Percentiles rank a stretch among this genome's conserved stretches.
Evolutionary conservation across 2,797 vertebrate species (phyloP).

Genomic region (Brachyalestes nurse): DNA sequence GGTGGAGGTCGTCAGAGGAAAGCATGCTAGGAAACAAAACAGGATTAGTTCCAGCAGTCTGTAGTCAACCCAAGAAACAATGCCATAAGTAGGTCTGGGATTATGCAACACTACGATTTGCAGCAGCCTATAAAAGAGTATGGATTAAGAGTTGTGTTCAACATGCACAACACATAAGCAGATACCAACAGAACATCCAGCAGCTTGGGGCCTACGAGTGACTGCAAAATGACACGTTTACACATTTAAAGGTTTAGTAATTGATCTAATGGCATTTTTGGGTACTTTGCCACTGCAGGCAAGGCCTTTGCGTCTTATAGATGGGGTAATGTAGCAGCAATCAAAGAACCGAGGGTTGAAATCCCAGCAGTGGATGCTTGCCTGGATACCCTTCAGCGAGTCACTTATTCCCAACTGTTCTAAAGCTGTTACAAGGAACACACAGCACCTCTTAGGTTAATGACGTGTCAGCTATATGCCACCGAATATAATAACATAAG

Average conservation of each 20-base stretch:
- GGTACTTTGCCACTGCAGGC: background rate
- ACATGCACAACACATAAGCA: background rate
- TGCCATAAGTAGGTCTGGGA: constrained; percentile 14
- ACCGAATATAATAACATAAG: constrained; percentile 19
- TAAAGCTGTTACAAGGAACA: constrained; percentile 8
- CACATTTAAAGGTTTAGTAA: background rate
- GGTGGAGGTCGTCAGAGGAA: constrained; percentile 26
- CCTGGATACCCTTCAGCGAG: constrained; percentile 22
- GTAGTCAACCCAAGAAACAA: constrained; percentile 4
- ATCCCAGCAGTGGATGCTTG: constrained; percentile 15
- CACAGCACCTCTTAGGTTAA: constrained; percentile 17
- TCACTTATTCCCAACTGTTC: constrained; percentile 17
- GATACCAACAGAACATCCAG: background rate
- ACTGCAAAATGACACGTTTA: background rate
- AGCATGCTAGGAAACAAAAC: background rate
- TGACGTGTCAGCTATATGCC: constrained; percentile 28
- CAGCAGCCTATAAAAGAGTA: background rate
- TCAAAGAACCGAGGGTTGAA: constrained; percentile 13
- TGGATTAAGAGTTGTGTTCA: constrained; percentile 1
- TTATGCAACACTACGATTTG: constrained; percentile 2
- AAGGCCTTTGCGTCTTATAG: constrained; percentile 13
- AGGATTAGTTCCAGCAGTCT: background rate
- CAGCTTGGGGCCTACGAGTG: background rate
- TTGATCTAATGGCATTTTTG: background rate
- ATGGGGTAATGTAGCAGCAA: constrained; percentile 26